Percentiles rank a stretch among this genome's conserved stretches.
Conservation (phyloP, 2,113 vertebrate species). For the Cyanistes caeruleus region DNA sequence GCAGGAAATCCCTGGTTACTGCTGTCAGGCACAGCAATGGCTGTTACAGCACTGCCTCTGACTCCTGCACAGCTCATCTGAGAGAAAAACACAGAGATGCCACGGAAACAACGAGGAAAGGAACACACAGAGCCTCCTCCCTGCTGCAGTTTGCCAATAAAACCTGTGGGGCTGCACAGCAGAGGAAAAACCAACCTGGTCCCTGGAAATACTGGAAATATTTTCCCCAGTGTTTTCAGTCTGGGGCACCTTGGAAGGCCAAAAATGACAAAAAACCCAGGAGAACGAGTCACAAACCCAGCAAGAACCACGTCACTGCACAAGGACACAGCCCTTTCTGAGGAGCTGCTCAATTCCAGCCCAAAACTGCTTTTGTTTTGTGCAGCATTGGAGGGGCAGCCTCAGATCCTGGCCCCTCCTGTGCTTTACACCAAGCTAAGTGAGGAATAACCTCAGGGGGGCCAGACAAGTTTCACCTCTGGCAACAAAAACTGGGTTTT, state of each 20-base stretch:
- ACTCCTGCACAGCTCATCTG: background rate
- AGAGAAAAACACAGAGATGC: background rate
- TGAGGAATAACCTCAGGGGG: background rate
- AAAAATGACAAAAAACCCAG: background rate
- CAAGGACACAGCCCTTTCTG: background rate
- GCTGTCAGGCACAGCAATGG: background rate
- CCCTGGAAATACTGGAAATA: background rate
- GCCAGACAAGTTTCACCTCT: background rate
- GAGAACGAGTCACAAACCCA: background rate
- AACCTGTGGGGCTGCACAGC: background rate
- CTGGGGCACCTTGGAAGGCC: background rate
- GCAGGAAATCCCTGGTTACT: background rate
- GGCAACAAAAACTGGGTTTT: background rate
- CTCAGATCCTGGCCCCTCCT: background rate
- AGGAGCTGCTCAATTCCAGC: background rate
- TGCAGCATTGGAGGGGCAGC: accelerated
- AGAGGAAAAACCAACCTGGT: background rate
- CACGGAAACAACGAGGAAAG: background rate
- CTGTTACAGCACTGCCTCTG: background rate
- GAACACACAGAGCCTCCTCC: background rate
- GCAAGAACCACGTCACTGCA: accelerated
- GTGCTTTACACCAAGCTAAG: background rate
- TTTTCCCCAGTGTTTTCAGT: background rate
- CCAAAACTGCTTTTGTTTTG: background rate
- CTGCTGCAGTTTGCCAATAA: background rate